Base-by-base conservation (phyloP, 2,797 vertebrate genomes). In the Euthynnus affinis region DNA sequence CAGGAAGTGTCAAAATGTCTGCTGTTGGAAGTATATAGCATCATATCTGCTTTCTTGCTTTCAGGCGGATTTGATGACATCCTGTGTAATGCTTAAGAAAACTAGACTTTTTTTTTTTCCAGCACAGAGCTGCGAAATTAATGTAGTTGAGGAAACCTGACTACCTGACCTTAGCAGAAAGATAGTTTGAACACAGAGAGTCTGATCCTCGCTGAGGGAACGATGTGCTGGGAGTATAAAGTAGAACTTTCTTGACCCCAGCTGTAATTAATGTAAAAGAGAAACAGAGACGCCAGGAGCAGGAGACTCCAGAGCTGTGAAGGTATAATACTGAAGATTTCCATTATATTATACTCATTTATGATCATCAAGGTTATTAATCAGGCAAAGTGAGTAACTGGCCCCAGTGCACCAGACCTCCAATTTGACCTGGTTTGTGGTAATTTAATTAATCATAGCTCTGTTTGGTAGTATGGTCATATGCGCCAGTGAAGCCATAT, bases 201-300 rank as follows among this genome's bases (percentile, higher is more conserved):
- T 44, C 52, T 68, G 37, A 9, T 46, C 17, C 15, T 9, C 13
- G 46, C 69, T 60, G 57, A 14, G 69, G 46, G 57, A 51, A 8
- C 29, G 2, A 12, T 4, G 32, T 7, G 32, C 44, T 25, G 29
- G 9, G 5, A 42, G 22, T 3, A 4, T 2, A 18, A 40, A 48
- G 44, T 48, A 48, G 44, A n/a, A 42, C 34, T 14, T 12, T 22
- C 40, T 9, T 53, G 48, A 53, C 34, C 6, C 23, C 0, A 14
- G 20, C 46, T 62, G 48, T 62, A 55, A 53, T 61, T 40, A 44
- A 72, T 52, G 57, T 52, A 60, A 40, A 25, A 51, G 57, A 71
- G 57, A 25, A 42, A 17, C 27, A 70, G 27, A n/a, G n/a, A n/a
- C n/a, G n/a, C n/a, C n/a, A n/a, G n/a, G n/a, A 22, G 23, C 12